Base-by-base conservation (phyloP, 2,797 vertebrate genomes). In the Lepus oiostolus region DNA sequence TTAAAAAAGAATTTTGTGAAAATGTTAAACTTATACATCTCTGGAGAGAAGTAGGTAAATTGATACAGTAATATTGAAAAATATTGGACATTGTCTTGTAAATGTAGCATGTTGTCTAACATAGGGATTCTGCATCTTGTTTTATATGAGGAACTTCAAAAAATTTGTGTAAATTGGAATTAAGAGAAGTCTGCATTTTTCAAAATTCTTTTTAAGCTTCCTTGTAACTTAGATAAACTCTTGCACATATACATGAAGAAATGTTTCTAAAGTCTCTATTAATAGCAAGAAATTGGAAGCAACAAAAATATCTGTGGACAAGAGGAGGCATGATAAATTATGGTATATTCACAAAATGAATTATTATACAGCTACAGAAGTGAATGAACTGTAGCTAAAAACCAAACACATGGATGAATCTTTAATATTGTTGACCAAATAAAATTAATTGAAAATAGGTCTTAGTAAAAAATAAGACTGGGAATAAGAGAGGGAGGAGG, bases 1-100 rank as follows among this genome's bases (percentile, higher is more conserved):
- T 91, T 13, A 60, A 93, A 79, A 94, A 21, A 89, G 2, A 52
- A 58, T 70, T 70, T 91, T 85, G 67, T 87, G 58, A 87, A 94
- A 94, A 70, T 89, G 47, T 32, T 11, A 91, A 93, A 81, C 13
- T 77, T 86, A 52, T 32, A n/a, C 50, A 74, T 38, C 4, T 30
- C 30, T 42, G 17, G 7, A 79, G 35, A 13, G 47, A 77, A 58
- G 30, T 21, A 74, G 62, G 19, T 84, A 91, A 94, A 83, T 28
- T 63, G 62, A 47, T 85, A 62, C 0, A 35, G 54, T 12, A 92
- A 16, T 84, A 38, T 19, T 65, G 10, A 77, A 93, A 87, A 72
- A 28, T 14, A 79, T 58, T 58, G 63, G 54, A 17, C 38, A 67
- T 87, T 81, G 28, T 90, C 26, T 88, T 67, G 4, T 79, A 87